phyloP scores from a whole-genome alignment of 2,888 invertebrate species.

The Branchellion lobata region DNA sequence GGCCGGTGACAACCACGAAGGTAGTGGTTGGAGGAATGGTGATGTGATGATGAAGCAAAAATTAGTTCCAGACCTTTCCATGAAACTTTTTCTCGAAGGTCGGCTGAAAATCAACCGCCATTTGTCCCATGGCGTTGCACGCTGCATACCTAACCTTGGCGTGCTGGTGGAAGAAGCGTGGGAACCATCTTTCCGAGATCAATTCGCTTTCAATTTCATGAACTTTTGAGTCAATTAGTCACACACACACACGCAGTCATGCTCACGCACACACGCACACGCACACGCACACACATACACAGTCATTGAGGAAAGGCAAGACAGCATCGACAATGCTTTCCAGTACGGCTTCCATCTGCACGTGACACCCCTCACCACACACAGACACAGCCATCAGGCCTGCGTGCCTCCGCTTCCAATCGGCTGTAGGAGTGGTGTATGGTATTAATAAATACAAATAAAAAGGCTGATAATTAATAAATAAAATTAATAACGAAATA shows the following conservation, averaged over 20 bases:
- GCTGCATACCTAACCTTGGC: conserved; percentile 78
- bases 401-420: conserved; percentile 74
- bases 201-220: too few relatives aligned
- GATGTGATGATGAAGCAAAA: too few relatives aligned
- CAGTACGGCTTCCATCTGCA: conserved; percentile 94
- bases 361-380: conserved; percentile 96
- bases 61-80: conserved; percentile 68
- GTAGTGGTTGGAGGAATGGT: too few relatives aligned
- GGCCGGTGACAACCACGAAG: too few relatives aligned
- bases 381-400: conserved; percentile 98
- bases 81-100: conserved; percentile 96
- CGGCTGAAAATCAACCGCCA: conserved; percentile 97
- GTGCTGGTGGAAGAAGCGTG: conserved; percentile 44
- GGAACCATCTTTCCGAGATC: too few relatives aligned
- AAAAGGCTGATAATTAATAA: background rate
- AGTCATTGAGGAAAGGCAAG: conserved; percentile 79
- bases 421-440: conserved; percentile 17
- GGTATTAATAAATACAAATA: background rate
- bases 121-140: conserved; percentile 97
- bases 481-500: background rate
- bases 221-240: too few relatives aligned
- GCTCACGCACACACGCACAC: conserved; percentile 15
- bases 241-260: background rate
- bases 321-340: conserved; percentile 88
- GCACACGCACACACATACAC: conserved; percentile 66